These are phyloP conservation scores for Dynastes maya DNA, from an alignment of 2,888 invertebrate species.

Conservation along the genomic window DNA sequence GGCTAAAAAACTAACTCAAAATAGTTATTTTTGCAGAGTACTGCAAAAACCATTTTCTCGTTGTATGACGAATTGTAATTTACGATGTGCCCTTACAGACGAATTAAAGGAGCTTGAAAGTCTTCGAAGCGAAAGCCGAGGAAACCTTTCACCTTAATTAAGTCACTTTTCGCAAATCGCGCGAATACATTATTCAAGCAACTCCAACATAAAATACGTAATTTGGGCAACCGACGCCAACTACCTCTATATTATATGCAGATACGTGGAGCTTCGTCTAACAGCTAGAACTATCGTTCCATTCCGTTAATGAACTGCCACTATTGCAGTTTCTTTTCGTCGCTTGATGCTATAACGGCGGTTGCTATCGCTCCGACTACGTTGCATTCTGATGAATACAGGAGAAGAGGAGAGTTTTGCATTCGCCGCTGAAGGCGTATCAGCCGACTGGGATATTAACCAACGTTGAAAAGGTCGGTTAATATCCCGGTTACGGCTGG, in stretches of 20 bases:
- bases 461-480: conserved; percentile 21
- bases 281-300: neutral
- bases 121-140: neutral
- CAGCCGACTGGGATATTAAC: neutral
- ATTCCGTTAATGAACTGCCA: conserved; percentile 21
- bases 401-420: neutral
- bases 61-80: too few species aligned
- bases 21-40: neutral
- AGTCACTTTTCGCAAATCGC: conserved; percentile 11
- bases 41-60: neutral
- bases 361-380: neutral
- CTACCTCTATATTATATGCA: neutral
- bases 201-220: conserved; percentile 33
- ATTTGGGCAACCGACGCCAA: conserved; percentile 9
- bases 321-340: conserved; percentile 2
- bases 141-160: neutral
- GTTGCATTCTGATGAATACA: conserved; percentile 13
- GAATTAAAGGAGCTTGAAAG: neutral
- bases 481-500: conserved; percentile 14
- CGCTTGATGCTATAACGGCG: neutral
- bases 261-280: neutral
- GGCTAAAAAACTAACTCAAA: too few species aligned
- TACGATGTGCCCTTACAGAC: too few species aligned
- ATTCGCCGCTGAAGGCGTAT: neutral
- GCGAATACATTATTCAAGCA: conserved; percentile 21